Percentiles rank a stretch among this genome's conserved stretches.
Conservation (phyloP, 2,797 vertebrate species). For the Discoglossus pictus region DNA sequence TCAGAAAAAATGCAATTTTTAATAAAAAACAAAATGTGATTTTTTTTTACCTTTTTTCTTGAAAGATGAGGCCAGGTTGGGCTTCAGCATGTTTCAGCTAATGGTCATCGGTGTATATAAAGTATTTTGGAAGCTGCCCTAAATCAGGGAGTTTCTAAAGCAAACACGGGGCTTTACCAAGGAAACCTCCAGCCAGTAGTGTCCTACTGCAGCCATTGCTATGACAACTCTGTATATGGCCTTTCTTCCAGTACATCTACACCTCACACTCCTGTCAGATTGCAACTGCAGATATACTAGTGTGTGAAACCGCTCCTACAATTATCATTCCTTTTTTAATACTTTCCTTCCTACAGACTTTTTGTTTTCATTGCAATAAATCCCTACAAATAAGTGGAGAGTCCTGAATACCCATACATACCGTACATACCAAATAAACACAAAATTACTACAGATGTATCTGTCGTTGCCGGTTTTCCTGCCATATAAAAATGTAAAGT, state of each 20-base stretch:
- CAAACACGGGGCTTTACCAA: slow-evolving; percentile 59
- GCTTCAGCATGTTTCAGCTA: slow-evolving; percentile 63
- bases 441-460: no score
- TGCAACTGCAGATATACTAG: slow-evolving; percentile 20
- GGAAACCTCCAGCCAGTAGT: slow-evolving; percentile 47
- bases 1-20: no score
- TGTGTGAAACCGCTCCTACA: background rate
- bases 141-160: slow-evolving; percentile 56
- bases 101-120: slow-evolving; percentile 59
- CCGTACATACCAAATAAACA: no score
- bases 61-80: slow-evolving; percentile 56
- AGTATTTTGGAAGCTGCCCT: slow-evolving; percentile 61
- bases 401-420: no score
- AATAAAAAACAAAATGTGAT: no score
- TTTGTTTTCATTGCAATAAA: no score
- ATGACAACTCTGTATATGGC: slow-evolving; percentile 55
- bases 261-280: slow-evolving; percentile 36
- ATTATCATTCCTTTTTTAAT: background rate
- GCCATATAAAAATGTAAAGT: no score
- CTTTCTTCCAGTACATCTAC: slow-evolving; percentile 24
- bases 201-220: slow-evolving; percentile 46
- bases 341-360: no score
- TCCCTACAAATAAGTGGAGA: no score
- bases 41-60: slow-evolving; percentile 66
- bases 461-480: no score